Base-by-base conservation (phyloP, 1,140 invertebrate species). In the Saccostrea glomerata region DNA sequence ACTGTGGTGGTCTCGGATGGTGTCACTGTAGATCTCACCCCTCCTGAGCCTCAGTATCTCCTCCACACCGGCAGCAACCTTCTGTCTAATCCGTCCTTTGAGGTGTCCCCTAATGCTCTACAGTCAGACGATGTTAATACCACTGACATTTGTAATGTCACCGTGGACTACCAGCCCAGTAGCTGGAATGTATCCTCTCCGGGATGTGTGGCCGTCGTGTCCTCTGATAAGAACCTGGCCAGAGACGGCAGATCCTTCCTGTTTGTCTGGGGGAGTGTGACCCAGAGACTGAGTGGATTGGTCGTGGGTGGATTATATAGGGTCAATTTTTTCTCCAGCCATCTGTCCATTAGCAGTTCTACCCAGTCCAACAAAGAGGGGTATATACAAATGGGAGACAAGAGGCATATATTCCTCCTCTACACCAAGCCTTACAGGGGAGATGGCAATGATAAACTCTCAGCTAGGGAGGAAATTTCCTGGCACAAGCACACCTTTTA, bases 1-100 rank as follows among this genome's bases (percentile, higher is more conserved):
- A 17, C 25, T 7, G 85, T 89, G 17, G 88, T 86, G n/a, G 85
- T 89, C n/a, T 93, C 92, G 36, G 87, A 92, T 90, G 92, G 92
- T n/a, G 83, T 92, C 7, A 86, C 87, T 13, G 56, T 93, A 17
- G 92, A 93, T 60, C 86, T 82, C 20, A 90, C 91, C 4, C 86
- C 90, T 63, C 91, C 92, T 0, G 25, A 70, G 0, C 70, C 88
- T 15, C 12, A 85, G 5, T 70, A 56, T 56, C 82, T 87, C 3
- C 40, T 89, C 4, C 85, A 87, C 40, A 84, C 63, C 54, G 89
- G 77, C 1, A 82, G 82, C 0, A 92, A 93, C 82, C 36, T 92
- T 15, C 17, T 92, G 1, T 23, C 70, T 2, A 91, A 92, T 58
- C 90, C 91, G 13, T 92, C 91, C 12, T 93, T 93, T 89, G 91